These are phyloP conservation scores for Liasis olivaceus DNA, from an alignment of 2,797 vertebrate genomes.

Conservation along the genomic window DNA sequence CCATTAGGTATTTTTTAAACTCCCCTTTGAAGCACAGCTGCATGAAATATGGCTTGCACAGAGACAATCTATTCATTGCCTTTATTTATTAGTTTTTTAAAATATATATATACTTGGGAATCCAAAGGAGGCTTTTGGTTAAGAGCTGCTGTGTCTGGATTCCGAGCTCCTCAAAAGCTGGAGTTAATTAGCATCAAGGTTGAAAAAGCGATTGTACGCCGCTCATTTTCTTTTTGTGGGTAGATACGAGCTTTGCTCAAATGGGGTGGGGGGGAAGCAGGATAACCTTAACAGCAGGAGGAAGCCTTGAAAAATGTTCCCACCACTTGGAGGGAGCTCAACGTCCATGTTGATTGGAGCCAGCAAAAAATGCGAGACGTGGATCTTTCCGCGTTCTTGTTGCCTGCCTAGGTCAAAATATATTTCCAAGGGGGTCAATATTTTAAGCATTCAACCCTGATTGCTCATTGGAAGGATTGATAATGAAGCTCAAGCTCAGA, in stretches of 20 bases:
- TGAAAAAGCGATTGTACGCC: not conserved
- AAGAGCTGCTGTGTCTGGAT: not conserved
- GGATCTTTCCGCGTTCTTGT: not conserved
- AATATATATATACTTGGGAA: not conserved
- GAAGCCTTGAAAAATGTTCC: not conserved
- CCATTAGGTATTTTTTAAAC: not conserved
- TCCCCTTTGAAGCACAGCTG: not conserved
- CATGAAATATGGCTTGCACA: not conserved
- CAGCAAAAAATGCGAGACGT: not conserved
- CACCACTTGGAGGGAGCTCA: not conserved
- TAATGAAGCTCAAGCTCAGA: too few relatives aligned
- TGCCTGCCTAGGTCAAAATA: not conserved
- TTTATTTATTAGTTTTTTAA: not conserved
- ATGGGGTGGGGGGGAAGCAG: not conserved
- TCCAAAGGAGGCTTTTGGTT: not conserved
- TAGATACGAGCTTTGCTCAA: not conserved
- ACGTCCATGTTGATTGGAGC: not conserved
- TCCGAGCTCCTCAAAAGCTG: not conserved
- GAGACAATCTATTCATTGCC: not conserved
- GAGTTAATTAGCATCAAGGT: not conserved
- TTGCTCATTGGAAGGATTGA: too few relatives aligned
- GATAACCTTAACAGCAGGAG: not conserved
- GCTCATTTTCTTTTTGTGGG: not conserved
- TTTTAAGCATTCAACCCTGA: too few relatives aligned
- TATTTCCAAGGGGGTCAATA: not conserved